Percentiles rank a stretch among this genome's conserved stretches.
Conservation (phyloP, 2,113 vertebrate species). For the Balaenoptera acutorostrata region DNA sequence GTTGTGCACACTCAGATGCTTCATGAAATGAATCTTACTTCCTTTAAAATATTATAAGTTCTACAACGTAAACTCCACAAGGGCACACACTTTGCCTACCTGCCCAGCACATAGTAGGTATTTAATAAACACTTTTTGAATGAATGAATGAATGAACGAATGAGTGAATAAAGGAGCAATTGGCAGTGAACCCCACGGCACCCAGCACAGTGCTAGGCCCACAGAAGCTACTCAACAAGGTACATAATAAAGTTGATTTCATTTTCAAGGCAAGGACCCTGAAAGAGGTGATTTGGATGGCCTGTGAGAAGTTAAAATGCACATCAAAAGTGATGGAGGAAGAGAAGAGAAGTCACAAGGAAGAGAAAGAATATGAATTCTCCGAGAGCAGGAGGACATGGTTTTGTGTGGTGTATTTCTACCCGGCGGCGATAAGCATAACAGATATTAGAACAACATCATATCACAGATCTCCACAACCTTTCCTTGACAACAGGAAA, state of each 20-base stretch:
- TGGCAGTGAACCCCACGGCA: background rate
- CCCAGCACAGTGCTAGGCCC: background rate
- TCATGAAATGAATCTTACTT: background rate
- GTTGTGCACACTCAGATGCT: background rate
- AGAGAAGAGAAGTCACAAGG: background rate
- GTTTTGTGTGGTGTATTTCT: background rate
- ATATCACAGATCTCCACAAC: background rate
- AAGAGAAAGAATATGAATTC: background rate
- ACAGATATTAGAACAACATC: background rate
- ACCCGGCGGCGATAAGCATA: background rate
- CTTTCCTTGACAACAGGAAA: background rate
- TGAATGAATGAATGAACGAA: background rate
- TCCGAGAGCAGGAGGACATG: background rate
- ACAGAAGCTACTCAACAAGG: background rate
- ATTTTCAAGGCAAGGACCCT: background rate
- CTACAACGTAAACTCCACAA: background rate
- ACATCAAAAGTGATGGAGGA: background rate
- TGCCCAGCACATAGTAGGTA: background rate
- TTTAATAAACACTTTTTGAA: background rate
- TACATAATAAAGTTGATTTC: background rate
- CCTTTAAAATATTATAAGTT: background rate
- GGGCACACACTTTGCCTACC: background rate
- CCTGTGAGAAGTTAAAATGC: background rate
- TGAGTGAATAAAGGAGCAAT: background rate
- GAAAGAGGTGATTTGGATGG: background rate